Percentiles rank a stretch among this genome's conserved stretches.
phyloP scores from a whole-genome alignment of 1,140 invertebrate genomes.

The Ceratitis capitata region DNA sequence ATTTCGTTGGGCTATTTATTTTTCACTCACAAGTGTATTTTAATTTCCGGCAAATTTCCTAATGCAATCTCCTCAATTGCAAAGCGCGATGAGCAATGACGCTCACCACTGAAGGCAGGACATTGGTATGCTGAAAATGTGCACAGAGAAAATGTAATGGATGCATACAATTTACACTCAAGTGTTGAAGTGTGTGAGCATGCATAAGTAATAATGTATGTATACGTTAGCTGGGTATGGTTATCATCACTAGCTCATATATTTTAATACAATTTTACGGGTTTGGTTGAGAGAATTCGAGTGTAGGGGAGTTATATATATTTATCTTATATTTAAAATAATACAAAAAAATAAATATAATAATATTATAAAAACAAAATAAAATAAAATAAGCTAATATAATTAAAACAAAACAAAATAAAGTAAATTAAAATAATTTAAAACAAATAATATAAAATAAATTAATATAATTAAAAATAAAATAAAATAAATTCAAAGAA shows the following conservation, averaged over 20 bases:
- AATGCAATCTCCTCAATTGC: conserved; percentile 58
- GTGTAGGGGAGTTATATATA: not conserved
- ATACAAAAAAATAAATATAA: too few species aligned
- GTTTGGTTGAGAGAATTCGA: not conserved
- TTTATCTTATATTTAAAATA: too few species aligned
- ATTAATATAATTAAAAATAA: too few species aligned
- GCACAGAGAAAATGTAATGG: not conserved
- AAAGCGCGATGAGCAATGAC: not conserved
- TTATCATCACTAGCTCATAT: not conserved
- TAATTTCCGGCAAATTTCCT: conserved; percentile 66
- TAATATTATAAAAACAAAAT: too few species aligned
- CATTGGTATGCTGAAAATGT: conserved; percentile 22
- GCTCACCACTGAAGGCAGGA: not conserved
- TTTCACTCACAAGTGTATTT: conserved; percentile 60
- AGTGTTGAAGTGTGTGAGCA: not conserved
- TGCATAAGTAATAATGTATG: not conserved
- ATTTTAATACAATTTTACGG: not conserved
- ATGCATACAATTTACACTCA: not conserved
- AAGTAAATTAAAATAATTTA: too few species aligned
- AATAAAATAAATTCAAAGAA: too few species aligned
- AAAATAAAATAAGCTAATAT: too few species aligned
- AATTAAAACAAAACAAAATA: too few species aligned
- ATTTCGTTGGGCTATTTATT: conserved; percentile 47
- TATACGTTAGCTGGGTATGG: not conserved
- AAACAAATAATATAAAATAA: too few species aligned